A percentile compares a stretch with the other conserved stretches of the same genome.
These are phyloP conservation scores for Thalassoma bifasciatum DNA, from an alignment of 2,113 vertebrate genomes.

Conservation along the genomic window DNA sequence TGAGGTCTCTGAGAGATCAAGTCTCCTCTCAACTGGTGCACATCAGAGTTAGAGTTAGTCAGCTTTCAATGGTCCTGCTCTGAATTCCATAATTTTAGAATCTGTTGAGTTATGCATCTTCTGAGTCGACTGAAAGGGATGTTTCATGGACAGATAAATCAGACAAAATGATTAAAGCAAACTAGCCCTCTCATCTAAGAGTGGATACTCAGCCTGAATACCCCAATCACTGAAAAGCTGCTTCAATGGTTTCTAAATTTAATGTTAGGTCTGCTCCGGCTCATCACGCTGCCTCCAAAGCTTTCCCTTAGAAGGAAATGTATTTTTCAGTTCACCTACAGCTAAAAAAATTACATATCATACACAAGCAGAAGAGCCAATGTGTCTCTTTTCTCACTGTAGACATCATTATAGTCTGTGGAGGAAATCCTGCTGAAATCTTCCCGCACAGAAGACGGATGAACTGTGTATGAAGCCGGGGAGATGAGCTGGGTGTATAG, in stretches of 20 bases:
- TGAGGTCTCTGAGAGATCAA: too few relatives aligned
- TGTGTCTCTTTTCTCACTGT: slow-evolving; percentile 15
- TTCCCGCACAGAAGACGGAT: slow-evolving; percentile 27
- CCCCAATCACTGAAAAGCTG: too few relatives aligned
- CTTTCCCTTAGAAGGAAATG: background rate
- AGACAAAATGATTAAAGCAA: background rate
- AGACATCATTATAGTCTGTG: slow-evolving; percentile 11
- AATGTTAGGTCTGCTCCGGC: background rate
- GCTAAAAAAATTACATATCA: slow-evolving; percentile 8
- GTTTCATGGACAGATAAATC: background rate
- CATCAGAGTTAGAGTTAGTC: too few relatives aligned
- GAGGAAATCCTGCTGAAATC: slow-evolving; percentile 43
- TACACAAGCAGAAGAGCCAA: slow-evolving; percentile 1
- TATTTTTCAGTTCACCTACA: background rate
- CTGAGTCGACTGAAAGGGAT: background rate
- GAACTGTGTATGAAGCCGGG: slow-evolving; percentile 1
- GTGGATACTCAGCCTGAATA: background rate
- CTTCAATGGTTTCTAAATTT: too few relatives aligned
- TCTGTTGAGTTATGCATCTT: background rate
- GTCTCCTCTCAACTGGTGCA: too few relatives aligned
- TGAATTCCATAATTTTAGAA: too few relatives aligned
- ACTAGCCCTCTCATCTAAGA: too few relatives aligned
- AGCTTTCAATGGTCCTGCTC: too few relatives aligned
- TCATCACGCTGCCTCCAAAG: background rate
- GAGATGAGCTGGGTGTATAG: slow-evolving; percentile 6